These are phyloP conservation scores for Chirona hameri DNA, from an alignment of 2,888 invertebrate genomes.

Conservation along the genomic window DNA sequence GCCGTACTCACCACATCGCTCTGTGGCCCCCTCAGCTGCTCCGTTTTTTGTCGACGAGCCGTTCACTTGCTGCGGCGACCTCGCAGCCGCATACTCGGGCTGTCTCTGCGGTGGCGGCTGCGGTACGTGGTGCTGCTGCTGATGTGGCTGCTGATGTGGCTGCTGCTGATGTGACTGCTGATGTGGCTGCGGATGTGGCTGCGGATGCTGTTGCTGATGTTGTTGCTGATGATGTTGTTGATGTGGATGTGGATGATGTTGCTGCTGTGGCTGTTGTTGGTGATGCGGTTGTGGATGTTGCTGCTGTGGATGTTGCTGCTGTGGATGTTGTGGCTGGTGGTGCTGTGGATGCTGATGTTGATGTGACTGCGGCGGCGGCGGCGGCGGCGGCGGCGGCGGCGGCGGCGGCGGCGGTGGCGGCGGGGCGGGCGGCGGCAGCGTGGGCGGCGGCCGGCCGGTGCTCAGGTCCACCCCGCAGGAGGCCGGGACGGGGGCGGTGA, in stretches of 20 bases:
- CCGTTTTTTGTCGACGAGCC: conserved; percentile 7
- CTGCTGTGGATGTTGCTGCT: neutral
- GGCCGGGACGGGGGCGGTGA: neutral
- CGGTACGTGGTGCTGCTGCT: too few species aligned
- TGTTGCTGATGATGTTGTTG: too few species aligned
- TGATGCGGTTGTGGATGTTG: neutral
- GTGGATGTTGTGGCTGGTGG: neutral
- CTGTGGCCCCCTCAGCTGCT: neutral
- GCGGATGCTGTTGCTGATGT: neutral
- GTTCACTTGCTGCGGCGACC: neutral
- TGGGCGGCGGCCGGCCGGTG: conserved; percentile 38
- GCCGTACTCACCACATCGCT: neutral
- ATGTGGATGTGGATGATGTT: too few species aligned
- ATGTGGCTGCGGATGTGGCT: neutral
- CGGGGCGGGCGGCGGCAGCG: conserved; percentile 37
- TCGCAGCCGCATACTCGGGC: neutral
- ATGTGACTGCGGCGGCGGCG: neutral
- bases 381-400: conserved; percentile 28
- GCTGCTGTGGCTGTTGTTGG: neutral
- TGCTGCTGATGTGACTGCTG: too few species aligned
- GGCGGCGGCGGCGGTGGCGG: conserved; percentile 25
- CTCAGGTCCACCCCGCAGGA: conserved; percentile 34
- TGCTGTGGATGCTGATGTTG: neutral
- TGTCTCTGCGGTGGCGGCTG: neutral
- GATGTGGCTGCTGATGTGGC: too few species aligned